phyloP scores from a whole-genome alignment of 2,888 invertebrate species.

The Megaustenia siamemsis region DNA sequence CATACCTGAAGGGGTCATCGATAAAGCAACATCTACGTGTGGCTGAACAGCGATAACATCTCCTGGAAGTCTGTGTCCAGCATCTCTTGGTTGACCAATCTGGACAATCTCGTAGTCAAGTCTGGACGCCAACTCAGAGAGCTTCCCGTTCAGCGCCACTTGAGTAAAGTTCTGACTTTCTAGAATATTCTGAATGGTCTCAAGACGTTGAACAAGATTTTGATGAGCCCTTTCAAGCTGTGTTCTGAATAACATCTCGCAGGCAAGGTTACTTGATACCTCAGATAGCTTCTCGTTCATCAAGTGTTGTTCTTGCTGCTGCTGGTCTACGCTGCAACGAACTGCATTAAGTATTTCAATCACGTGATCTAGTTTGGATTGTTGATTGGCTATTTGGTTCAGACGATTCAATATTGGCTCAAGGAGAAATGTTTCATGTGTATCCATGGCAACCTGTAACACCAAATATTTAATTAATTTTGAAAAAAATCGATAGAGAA shows the following conservation, averaged over 20 bases:
- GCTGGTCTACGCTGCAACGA: neutral
- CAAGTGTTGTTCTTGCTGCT: neutral
- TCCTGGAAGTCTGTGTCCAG: neutral
- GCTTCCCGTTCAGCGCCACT: too few species aligned
- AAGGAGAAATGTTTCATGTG: neutral
- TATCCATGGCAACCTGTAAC: neutral
- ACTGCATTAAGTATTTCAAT: neutral
- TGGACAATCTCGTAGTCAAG: too few species aligned
- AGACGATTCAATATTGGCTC: neutral
- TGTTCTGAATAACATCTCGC: too few species aligned
- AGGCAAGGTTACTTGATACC: neutral
- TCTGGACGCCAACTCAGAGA: neutral
- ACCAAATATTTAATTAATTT: neutral
- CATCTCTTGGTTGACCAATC: neutral
- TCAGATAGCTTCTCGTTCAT: neutral
- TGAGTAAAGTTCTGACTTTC: neutral
- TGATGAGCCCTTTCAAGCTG: too few species aligned
- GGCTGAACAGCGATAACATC: neutral
- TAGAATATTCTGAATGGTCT: neutral
- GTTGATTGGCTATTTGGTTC: neutral
- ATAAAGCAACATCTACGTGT: neutral
- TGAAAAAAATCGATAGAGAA: neutral
- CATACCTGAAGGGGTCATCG: neutral
- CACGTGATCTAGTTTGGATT: neutral
- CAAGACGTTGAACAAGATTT: too few species aligned